Percentiles rank a stretch among this genome's conserved stretches.
phyloP scores from a whole-genome alignment of 2,888 invertebrate species.

The Stenurella melanura region DNA sequence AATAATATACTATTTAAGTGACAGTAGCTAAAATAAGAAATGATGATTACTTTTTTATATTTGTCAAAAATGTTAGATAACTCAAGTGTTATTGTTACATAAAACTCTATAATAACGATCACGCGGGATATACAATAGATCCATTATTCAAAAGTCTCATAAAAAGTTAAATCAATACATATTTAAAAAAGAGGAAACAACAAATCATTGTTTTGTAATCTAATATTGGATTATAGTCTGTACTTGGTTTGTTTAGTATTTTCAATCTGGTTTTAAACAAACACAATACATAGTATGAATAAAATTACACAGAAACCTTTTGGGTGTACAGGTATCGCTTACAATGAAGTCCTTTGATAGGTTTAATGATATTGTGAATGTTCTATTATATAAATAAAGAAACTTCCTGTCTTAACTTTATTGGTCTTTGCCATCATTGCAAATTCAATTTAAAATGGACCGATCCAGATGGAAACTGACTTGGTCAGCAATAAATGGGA shows the following conservation, averaged over 20 bases:
- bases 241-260: background rate
- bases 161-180: background rate
- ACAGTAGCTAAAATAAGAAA: too few species aligned
- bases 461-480: background rate
- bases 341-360: constrained; percentile 2
- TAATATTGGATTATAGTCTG: background rate
- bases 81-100: too few species aligned
- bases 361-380: background rate
- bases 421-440: background rate
- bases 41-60: too few species aligned
- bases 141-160: too few species aligned
- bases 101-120: too few species aligned
- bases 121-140: too few species aligned
- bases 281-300: background rate
- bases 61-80: too few species aligned
- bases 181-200: background rate
- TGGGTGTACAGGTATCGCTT: background rate
- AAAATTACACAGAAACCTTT: constrained; percentile 2
- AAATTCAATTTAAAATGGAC: background rate
- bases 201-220: background rate
- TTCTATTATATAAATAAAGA: constrained; percentile 9
- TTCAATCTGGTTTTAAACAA: background rate
- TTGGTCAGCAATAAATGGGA: background rate
- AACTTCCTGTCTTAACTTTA: background rate
- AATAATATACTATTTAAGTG: too few species aligned